Conservation (phyloP, 2,113 vertebrate genomes). For the Pachypanchax playfairii region DNA sequence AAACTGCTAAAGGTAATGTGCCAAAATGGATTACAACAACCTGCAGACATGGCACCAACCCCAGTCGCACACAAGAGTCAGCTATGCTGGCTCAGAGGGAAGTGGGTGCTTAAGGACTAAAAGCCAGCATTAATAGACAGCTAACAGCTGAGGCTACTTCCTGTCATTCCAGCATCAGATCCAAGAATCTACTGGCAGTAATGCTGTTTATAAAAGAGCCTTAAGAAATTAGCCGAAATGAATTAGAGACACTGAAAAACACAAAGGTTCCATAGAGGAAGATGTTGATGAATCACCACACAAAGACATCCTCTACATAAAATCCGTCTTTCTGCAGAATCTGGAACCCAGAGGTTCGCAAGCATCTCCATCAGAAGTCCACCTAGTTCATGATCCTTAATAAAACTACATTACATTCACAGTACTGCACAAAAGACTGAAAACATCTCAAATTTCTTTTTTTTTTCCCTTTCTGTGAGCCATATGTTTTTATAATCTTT, state of each 20-base stretch:
- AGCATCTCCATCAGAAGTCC: no score
- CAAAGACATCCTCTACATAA: neutral
- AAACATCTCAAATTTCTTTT: no score
- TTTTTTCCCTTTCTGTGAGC: no score
- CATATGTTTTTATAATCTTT: no score
- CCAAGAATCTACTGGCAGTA: slow-evolving; percentile 18
- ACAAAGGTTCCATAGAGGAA: no score
- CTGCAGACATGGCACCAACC: slow-evolving; percentile 30
- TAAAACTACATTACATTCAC: no score
- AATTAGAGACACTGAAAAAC: neutral
- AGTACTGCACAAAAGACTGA: no score
- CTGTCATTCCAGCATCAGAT: slow-evolving; percentile 36
- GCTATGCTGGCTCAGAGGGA: slow-evolving; percentile 10
- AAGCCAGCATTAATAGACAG: slow-evolving; percentile 43
- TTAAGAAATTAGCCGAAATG: neutral
- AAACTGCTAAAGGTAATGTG: neutral
- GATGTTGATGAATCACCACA: no score
- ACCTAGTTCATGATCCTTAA: no score
- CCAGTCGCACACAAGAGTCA: slow-evolving; percentile 33
- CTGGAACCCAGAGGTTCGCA: no score
- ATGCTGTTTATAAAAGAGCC: slow-evolving; percentile 1
- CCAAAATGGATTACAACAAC: slow-evolving; percentile 7
- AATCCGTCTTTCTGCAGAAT: neutral
- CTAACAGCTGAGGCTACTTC: slow-evolving; percentile 57
- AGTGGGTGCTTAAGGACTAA: slow-evolving; percentile 25